Evolutionary conservation across 30 jellyfish, hydroid and myxozoan species (phyloP).

Genomic region (Aurelia coerulea): DNA sequence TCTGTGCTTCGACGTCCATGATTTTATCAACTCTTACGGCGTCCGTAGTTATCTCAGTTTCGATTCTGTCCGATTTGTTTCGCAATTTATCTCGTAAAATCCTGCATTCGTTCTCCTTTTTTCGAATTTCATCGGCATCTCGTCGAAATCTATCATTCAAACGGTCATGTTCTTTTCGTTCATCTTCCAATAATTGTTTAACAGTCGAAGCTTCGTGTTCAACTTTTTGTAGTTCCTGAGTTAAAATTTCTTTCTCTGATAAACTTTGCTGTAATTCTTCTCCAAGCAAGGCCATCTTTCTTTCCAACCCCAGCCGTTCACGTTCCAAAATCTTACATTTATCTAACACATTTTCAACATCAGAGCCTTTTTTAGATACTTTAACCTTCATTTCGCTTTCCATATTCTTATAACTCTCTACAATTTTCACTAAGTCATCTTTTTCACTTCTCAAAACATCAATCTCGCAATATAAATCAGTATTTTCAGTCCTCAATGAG

Average conservation of each 20-base stretch:
- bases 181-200: constrained; percentile 69
- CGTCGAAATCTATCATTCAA: constrained; percentile 73
- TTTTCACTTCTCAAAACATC: constrained; percentile 73
- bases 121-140: constrained; percentile 93
- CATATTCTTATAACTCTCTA: constrained; percentile 32
- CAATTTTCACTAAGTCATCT: constrained; percentile 50
- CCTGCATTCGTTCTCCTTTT: constrained; percentile 76
- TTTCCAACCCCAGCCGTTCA: constrained; percentile 71
- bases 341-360: constrained; percentile 51
- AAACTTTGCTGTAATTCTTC: constrained; percentile 47
- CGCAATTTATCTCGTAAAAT: constrained; percentile 59
- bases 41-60: constrained; percentile 17
- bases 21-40: constrained; percentile 61
- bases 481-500: constrained; percentile 65
- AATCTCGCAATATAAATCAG: constrained; percentile 72
- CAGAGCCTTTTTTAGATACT: constrained; percentile 18
- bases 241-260: constrained; percentile 35
- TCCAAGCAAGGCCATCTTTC: constrained; percentile 46
- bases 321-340: constrained; percentile 70
- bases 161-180: constrained; percentile 82
- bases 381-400: constrained; percentile 45
- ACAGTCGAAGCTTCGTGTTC: constrained; percentile 60
- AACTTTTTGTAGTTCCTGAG: constrained; percentile 19
- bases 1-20: constrained; percentile 61
- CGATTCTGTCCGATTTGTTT: constrained; percentile 21